Evolutionary conservation across 2,888 invertebrate genomes (phyloP).

Genomic region (Cephus pulcher): DNA sequence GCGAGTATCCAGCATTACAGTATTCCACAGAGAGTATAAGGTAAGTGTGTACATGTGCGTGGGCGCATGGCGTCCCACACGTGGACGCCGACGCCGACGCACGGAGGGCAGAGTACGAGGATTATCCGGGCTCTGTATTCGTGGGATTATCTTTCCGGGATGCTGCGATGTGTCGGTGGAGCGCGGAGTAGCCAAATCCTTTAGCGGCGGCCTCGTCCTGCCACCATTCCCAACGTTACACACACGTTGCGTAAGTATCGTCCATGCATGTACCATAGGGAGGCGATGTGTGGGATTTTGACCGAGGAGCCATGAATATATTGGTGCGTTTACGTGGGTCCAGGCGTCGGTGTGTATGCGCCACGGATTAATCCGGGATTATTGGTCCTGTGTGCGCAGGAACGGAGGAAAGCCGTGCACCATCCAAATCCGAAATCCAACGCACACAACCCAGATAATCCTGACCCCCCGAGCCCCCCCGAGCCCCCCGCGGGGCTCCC

Average conservation of each 20-base stretch:
- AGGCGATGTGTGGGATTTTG: constrained; percentile 31
- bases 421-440: constrained; percentile 64
- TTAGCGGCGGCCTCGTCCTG: constrained; percentile 45
- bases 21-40: constrained; percentile 26
- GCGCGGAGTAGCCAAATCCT: constrained; percentile 55
- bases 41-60: constrained; percentile 24
- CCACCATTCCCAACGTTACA: constrained; percentile 26
- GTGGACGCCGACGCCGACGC: constrained; percentile 30
- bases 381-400: constrained; percentile 55
- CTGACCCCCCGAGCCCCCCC: constrained; percentile 11
- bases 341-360: constrained; percentile 32
- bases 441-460: constrained; percentile 57
- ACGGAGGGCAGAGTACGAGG: constrained; percentile 50
- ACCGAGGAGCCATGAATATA: constrained; percentile 33
- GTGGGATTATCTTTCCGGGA: constrained; percentile 59
- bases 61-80: neutral
- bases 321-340: constrained; percentile 11
- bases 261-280: neutral
- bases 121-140: constrained; percentile 64
- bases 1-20: constrained; percentile 24
- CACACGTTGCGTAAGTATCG: constrained; percentile 6
- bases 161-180: constrained; percentile 32
- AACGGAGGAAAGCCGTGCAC: constrained; percentile 36
- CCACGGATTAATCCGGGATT: constrained; percentile 62
- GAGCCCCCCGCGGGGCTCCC: neutral